Percentiles rank a stretch among this genome's conserved stretches.
These are phyloP conservation scores for Probosciger aterrimus DNA, from an alignment of 2,113 vertebrate genomes.

Conservation along the genomic window DNA sequence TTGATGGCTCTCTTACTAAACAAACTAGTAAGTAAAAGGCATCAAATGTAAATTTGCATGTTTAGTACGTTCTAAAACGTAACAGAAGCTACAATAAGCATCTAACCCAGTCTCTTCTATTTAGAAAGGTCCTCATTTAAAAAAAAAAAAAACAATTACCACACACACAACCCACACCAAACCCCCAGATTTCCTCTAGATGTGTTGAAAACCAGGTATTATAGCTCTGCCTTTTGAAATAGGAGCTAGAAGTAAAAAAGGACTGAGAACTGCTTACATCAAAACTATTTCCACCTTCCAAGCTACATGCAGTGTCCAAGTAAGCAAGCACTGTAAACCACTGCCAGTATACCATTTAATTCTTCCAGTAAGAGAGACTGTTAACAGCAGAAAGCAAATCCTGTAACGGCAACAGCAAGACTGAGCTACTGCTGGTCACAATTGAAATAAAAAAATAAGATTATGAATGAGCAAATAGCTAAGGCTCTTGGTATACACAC, in stretches of 20 bases:
- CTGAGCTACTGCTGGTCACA: neutral
- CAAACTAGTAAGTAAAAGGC: neutral
- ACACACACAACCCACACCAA: neutral
- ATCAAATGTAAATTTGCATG: neutral
- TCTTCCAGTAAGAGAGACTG: neutral
- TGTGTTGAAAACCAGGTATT: neutral
- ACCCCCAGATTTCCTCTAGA: neutral
- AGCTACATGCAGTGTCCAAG: neutral
- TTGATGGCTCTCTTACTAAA: neutral
- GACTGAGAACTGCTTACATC: neutral
- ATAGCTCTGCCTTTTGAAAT: neutral
- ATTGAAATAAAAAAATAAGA: neutral
- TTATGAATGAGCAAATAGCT: neutral
- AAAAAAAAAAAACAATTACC: neutral
- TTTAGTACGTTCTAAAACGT: neutral
- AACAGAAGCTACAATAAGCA: neutral
- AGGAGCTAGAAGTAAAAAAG: neutral
- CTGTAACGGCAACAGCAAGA: neutral
- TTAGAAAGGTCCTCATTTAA: neutral
- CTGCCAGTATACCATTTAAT: neutral
- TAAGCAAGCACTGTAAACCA: neutral
- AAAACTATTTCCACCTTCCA: neutral
- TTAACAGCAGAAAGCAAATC: neutral
- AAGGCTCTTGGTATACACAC: neutral
- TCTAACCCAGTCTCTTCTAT: neutral